Evolutionary conservation across 1,140 invertebrate species (phyloP), one percentile per base, ranked within the genome.

Genomic region (Drosophila fuyamai): DNA sequence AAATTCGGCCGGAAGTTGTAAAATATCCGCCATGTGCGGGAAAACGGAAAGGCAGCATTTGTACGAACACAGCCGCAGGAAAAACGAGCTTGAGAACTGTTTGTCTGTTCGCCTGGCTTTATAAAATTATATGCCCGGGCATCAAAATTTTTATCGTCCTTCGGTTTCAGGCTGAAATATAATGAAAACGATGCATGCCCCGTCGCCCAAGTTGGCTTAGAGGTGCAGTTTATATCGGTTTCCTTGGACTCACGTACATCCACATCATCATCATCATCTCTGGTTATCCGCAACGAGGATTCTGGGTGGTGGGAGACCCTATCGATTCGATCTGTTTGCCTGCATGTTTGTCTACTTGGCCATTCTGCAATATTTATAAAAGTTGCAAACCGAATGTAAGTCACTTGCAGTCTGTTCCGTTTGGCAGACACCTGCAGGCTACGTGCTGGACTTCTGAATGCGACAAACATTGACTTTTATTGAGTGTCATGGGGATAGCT

Each of bases 21-120:
- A 88, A 88, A 83, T 88, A 88, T 88, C 79, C 75, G 59, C 48
- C 79, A 79, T 88, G 82, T 82, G 79, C 62, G 47, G 48, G 46
- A 32, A 78, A 79, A 76, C 81, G 65, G 82, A 71, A 71, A 56
- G 44, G 16, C 40, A 57, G 68, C 72, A 76, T 76, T 76, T 60
- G 56, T 68, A 65, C 46, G 72, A 23, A 14, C 13, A 35, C 13
- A 35, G 18, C 41, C 10, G 35, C 23, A 18, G 10, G 50, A 27
- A 16, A 36, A 40, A 29, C 13, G 51, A 41, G 56, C 32, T 35
- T 38, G 55, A 41, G 18, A 74, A 55, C 35, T 66, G 72, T 76
- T 53, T 55, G 60, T 58, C 38, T 29, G 14, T 36, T 12, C 13
- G 58, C 48, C 48, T 58, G 60, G 50, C 70, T 76, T 75, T 83